Base-by-base conservation (phyloP, 2,888 invertebrate species). In the Lissonota sp. region DNA sequence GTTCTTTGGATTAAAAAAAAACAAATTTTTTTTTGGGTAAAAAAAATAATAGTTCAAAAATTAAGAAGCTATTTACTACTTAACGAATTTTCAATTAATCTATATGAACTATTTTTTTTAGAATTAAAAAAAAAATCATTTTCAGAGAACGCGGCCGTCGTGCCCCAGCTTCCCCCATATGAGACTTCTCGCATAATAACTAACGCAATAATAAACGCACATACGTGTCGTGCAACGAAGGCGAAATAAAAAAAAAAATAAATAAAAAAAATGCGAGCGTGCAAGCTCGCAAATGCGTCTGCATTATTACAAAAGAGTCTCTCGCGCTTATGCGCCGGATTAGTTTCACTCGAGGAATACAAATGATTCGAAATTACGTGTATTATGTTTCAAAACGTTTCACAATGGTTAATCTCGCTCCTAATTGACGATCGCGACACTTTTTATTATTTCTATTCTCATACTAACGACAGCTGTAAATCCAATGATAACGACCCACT, bases 141-240 rank as follows among this genome's bases (percentile, higher is more conserved):
- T n/a, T n/a, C n/a, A n/a, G n/a, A n/a, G n/a, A n/a, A n/a, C n/a
- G n/a, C n/a, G n/a, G n/a, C n/a, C n/a, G n/a, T n/a, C n/a, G n/a
- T n/a, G n/a, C n/a, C n/a, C n/a, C n/a, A n/a, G n/a, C n/a, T n/a
- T n/a, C n/a, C n/a, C n/a, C n/a, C n/a, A n/a, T 14, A 7, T 44
- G 44, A n/a, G 12, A 39, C n/a, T 14, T 67, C 60, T 51, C 71
- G 72, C 77, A 63, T 73, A 73, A 73, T 69, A 42, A 58, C n/a
- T 44, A 76, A 76, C 80, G 80, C 75, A 72, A 80, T 69, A 51
- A 53, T 26, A 57, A 57, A 57, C 26, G 57, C 57, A 57, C 57
- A 37, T 26, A 37, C 37, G 55, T 77, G 67, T 46, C 71, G 62
- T 51, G 72, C 63, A 51, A 26, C 26, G 26, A 26, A 26, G 26